Evolutionary conservation across 2,113 vertebrate species (phyloP).

Genomic region (Erpornis zantholeuca): DNA sequence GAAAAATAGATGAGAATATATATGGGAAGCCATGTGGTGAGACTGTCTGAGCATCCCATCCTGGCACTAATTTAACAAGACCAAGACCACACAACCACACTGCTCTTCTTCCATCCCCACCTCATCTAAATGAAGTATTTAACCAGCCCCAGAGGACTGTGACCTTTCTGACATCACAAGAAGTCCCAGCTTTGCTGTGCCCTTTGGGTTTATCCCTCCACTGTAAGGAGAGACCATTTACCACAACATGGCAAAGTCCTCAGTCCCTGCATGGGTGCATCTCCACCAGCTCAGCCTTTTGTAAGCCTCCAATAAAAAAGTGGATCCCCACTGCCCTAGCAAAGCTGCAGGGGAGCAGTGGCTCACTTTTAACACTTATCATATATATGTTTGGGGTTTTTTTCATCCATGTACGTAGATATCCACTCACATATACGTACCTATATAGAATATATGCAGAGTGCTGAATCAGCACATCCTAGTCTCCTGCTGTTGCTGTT

Average conservation of each 20-base stretch:
- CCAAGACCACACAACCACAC: neutral
- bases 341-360: neutral
- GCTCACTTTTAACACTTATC: neutral
- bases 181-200: neutral
- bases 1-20: neutral
- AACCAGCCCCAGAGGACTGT: neutral
- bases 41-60: neutral
- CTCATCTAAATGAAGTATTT: neutral
- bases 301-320: neutral
- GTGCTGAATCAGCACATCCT: neutral
- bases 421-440: neutral
- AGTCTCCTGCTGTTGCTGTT: neutral
- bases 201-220: neutral
- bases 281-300: neutral
- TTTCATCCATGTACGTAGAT: neutral
- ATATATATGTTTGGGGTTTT: neutral
- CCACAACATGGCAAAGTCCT: neutral
- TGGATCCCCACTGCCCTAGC: neutral
- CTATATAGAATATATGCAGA: neutral
- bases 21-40: neutral
- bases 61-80: neutral
- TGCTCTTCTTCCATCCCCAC: neutral
- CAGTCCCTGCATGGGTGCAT: fast-evolving
- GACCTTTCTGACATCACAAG: neutral
- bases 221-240: neutral